Percentiles rank a stretch among this genome's conserved stretches.
These are phyloP conservation scores for Nylanderia fulva DNA, from an alignment of 1,140 invertebrate species.

Conservation along the genomic window DNA sequence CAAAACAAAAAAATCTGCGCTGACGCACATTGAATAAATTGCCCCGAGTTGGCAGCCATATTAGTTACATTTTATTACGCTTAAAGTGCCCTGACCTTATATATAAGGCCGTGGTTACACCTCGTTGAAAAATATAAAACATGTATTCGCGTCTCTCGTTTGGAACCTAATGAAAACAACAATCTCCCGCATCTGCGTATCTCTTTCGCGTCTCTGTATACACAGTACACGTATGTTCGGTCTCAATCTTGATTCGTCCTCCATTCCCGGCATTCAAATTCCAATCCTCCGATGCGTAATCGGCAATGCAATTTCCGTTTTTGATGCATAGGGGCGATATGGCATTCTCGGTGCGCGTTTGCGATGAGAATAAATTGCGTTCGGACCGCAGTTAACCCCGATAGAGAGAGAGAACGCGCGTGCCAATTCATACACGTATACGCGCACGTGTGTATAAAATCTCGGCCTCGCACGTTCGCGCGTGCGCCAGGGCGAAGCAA, in stretches of 20 bases:
- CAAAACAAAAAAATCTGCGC: too few species aligned
- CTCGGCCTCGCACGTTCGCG: constrained; percentile 37
- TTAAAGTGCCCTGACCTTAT: too few species aligned
- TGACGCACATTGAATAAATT: too few species aligned
- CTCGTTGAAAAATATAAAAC: too few species aligned
- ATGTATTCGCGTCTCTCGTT: too few species aligned
- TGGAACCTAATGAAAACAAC: too few species aligned
- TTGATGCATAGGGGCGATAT: constrained; percentile 22
- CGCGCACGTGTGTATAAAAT: constrained; percentile 46
- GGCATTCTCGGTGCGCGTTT: constrained; percentile 10
- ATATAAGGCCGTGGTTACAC: too few species aligned
- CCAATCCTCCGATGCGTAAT: constrained; percentile 30
- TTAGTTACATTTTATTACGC: too few species aligned
- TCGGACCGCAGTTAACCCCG: constrained; percentile 68
- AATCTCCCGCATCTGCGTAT: too few species aligned
- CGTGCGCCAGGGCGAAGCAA: constrained; percentile 43
- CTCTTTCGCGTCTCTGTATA: neutral
- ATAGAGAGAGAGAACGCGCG: constrained; percentile 41
- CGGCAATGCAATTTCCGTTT: constrained; percentile 44
- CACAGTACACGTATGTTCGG: neutral
- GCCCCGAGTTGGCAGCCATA: too few species aligned
- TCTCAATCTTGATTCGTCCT: neutral
- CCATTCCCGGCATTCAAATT: neutral
- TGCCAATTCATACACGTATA: constrained; percentile 15
- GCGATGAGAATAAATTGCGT: constrained; percentile 70